Conservation (phyloP, 1,140 invertebrate genomes). For the Macrostomum lignano region DNA sequence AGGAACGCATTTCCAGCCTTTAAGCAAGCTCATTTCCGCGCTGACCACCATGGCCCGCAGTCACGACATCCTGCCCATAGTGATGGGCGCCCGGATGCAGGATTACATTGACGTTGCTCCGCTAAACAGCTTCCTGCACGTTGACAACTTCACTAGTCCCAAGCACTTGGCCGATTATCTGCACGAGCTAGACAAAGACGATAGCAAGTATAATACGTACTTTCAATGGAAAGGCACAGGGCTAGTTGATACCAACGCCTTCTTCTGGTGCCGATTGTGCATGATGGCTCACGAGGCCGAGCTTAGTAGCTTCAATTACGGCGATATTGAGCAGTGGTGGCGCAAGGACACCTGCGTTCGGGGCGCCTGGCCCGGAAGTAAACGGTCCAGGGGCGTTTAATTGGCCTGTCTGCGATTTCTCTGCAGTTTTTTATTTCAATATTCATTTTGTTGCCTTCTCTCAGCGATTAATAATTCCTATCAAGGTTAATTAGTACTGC, state of each 20-base stretch:
- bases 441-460: too few relatives aligned
- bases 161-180: constrained; percentile 20
- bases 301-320: background rate
- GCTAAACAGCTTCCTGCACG: constrained; percentile 24
- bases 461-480: too few relatives aligned
- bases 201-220: constrained; percentile 24
- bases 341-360: background rate
- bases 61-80: constrained; percentile 40
- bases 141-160: constrained; percentile 12
- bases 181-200: constrained; percentile 17
- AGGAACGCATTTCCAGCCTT: too few relatives aligned
- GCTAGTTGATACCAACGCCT: constrained; percentile 14
- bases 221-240: constrained; percentile 24
- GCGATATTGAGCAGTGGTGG: background rate
- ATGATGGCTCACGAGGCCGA: constrained; percentile 27
- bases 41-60: constrained; percentile 8
- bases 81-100: constrained; percentile 58
- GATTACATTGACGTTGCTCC: constrained; percentile 63
- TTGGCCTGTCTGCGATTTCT: too few relatives aligned
- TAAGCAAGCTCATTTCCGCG: too few relatives aligned
- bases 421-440: too few relatives aligned
- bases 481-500: too few relatives aligned
- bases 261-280: constrained; percentile 76
- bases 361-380: too few relatives aligned
- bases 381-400: too few relatives aligned